These are phyloP conservation scores for Cataglyphis albicans DNA, from an alignment of 2,888 invertebrate genomes.

Conservation along the genomic window DNA sequence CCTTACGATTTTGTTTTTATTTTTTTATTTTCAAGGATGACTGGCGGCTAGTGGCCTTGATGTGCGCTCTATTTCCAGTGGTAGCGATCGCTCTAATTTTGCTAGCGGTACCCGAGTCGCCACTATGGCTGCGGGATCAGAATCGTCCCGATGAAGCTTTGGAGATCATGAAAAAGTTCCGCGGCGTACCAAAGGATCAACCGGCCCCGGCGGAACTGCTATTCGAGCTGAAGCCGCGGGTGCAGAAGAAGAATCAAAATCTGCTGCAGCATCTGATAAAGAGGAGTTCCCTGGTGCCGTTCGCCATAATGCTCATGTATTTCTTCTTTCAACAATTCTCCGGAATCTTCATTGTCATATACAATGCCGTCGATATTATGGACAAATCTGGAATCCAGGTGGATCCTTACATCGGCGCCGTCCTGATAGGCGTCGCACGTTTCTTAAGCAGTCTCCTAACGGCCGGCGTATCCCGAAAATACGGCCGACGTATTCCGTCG, in stretches of 20 bases:
- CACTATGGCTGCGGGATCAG: slow-evolving; percentile 87
- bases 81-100: slow-evolving; percentile 84
- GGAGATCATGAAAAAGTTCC: slow-evolving; percentile 84
- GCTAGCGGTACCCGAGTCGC: slow-evolving; percentile 87
- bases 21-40: slow-evolving; percentile 83
- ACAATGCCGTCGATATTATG: slow-evolving; percentile 87
- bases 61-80: slow-evolving; percentile 86
- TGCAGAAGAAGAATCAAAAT: slow-evolving; percentile 72
- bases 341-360: slow-evolving; percentile 87
- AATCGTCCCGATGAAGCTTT: slow-evolving; percentile 86
- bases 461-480: slow-evolving; percentile 86
- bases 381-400: slow-evolving; percentile 86
- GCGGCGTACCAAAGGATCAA: slow-evolving; percentile 80
- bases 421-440: slow-evolving; percentile 87
- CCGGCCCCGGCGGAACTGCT: slow-evolving; percentile 70
- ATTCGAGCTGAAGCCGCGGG: slow-evolving; percentile 67
- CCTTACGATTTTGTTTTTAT: slow-evolving; percentile 25
- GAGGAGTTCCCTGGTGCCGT: slow-evolving; percentile 86
- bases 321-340: slow-evolving; percentile 89
- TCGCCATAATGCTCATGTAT: slow-evolving; percentile 86
- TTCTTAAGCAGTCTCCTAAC: slow-evolving; percentile 86
- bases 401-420: slow-evolving; percentile 86
- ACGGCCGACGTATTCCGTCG: slow-evolving; percentile 88
- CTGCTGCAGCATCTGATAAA: slow-evolving; percentile 80
- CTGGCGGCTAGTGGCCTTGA: slow-evolving; percentile 86